Evolutionary conservation across 1,140 invertebrate genomes (phyloP).

Genomic region (Drosophila biarmipes): DNA sequence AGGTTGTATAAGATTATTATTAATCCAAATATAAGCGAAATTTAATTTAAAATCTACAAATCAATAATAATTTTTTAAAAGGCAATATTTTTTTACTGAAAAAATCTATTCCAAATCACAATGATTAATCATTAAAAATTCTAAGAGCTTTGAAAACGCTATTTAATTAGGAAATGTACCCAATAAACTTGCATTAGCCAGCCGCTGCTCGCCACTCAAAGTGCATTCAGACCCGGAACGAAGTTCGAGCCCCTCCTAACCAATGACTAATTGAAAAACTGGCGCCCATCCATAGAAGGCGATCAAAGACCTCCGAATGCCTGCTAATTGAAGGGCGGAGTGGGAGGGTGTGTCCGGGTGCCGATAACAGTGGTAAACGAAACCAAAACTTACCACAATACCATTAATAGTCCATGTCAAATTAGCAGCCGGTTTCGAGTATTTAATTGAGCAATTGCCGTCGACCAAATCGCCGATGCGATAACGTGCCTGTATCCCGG

Average conservation of each 20-base stretch:
- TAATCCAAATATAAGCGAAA: too few species aligned
- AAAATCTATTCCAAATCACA: too few species aligned
- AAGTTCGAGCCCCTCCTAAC: constrained; percentile 18
- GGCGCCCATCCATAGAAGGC: constrained; percentile 66
- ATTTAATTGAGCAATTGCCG: constrained; percentile 90
- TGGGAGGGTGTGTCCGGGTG: constrained; percentile 27
- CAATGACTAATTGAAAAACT: constrained; percentile 74
- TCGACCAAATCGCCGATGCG: constrained; percentile 89
- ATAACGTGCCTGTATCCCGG: constrained; percentile 89
- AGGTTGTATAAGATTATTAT: too few species aligned
- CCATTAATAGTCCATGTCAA: constrained; percentile 94
- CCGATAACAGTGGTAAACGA: constrained; percentile 46
- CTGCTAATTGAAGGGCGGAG: constrained; percentile 51
- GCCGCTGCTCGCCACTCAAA: neutral
- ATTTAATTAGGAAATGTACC: neutral
- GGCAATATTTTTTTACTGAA: too few species aligned
- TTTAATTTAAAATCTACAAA: too few species aligned
- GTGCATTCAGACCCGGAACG: constrained; percentile 6
- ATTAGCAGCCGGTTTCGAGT: constrained; percentile 92
- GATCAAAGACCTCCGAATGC: constrained; percentile 36
- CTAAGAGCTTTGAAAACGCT: neutral
- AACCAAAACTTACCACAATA: constrained; percentile 87
- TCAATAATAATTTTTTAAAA: too few species aligned
- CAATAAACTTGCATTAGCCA: constrained; percentile 12
- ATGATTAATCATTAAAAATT: too few species aligned